Conservation (phyloP, 2,888 invertebrate species). For the Athripsodes cinereus region DNA sequence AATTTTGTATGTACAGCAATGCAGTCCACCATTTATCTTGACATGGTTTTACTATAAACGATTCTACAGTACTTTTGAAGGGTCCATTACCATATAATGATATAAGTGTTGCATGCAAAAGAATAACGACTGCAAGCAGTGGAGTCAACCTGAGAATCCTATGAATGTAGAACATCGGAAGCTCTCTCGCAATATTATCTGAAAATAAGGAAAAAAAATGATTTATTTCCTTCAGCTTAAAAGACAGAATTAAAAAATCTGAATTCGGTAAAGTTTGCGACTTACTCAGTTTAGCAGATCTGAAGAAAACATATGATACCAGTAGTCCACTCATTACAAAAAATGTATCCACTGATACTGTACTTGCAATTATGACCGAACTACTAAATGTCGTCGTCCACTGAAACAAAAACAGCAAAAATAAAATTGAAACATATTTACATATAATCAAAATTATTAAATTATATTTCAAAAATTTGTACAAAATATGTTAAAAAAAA, state of each 20-base stretch:
- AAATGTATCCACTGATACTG: conserved; percentile 58
- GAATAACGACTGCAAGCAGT: conserved; percentile 9
- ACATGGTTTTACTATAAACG: conserved; percentile 38
- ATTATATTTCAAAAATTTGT: neutral
- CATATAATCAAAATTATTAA: neutral
- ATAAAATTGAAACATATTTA: neutral
- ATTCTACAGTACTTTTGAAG: conserved; percentile 29
- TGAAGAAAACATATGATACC: conserved; percentile 38
- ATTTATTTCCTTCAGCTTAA: no score
- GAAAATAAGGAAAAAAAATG: neutral
- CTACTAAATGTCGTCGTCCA: conserved; percentile 13
- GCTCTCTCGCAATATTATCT: neutral
- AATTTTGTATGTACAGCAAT: conserved; percentile 47
- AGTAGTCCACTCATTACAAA: conserved; percentile 57
- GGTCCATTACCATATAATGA: conserved; percentile 39
- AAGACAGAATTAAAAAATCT: no score
- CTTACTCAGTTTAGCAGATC: conserved; percentile 26
- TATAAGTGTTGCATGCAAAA: conserved; percentile 32
- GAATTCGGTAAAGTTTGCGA: conserved; percentile 25
- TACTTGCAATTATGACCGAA: conserved; percentile 9
- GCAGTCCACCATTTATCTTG: conserved; percentile 45
- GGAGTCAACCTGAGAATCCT: conserved; percentile 21
- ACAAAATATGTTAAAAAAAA: neutral
- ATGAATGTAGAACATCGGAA: conserved; percentile 19
- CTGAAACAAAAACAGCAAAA: conserved; percentile 8